Evolutionary conservation across 2,797 vertebrate species (phyloP), one percentile per base, ranked within the genome.

Genomic region (Alcedo atthis): DNA sequence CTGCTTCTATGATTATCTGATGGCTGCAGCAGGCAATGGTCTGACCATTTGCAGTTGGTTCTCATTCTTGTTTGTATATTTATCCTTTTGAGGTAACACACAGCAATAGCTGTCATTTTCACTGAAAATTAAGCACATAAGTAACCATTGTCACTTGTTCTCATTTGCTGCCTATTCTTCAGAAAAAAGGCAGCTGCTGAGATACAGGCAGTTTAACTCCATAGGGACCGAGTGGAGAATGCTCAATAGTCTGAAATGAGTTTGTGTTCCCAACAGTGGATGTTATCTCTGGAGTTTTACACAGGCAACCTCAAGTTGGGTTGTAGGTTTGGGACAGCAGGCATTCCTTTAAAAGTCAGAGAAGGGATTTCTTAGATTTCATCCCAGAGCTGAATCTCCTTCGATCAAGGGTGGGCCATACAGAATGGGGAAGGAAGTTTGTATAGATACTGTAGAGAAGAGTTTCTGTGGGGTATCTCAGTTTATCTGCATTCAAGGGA

Each of bases 131-230:
- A 77, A 70, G 63, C 48, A 33, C n/a, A 26, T 19, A 42, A 61
- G 33, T 49, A 48, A 57, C 68, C n/a, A 61, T 54, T 0, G 0
- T 82, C 35, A n/a, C 57, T 87, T 62, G 46, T 66, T 80, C 73
- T 91, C 61, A 46, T 87, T 86, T 80, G 69, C 80, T 82, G 66
- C 43, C 77, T 51, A n/a, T 76, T 82, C 46, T 66, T 88, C 57
- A 45, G 70, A 49, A 18, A 48, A 83, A 62, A 15, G 18, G 64
- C 48, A 82, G 77, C 73, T 80, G 77, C 80, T 76, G 67, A 82
- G 51, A 32, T 53, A 28, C 1, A 55, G 42, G 20, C 77, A 49
- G 28, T 18, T 5, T 32, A 76, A 43, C 51, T 64, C 25, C 2
- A 1, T 32, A 0, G 0, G 45, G 35, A 42, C 42, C 59, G 15